A percentile compares a stretch with the other conserved stretches of the same genome.
phyloP scores from a whole-genome alignment of 2,888 invertebrate species.

The Amphipoea lucens region DNA sequence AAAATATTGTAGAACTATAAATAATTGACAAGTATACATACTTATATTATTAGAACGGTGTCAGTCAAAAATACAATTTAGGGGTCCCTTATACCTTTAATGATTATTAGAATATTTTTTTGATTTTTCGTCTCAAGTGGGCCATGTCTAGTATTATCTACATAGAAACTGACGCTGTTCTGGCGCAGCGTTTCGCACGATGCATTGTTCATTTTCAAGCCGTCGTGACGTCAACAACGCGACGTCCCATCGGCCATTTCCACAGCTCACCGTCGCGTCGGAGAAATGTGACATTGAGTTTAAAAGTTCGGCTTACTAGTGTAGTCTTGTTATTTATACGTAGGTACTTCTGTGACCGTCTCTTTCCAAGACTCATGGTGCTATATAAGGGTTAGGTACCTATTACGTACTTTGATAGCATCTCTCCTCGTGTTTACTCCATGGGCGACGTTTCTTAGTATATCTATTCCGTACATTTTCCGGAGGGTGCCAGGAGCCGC shows the following conservation, averaged over 20 bases:
- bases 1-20: too few relatives aligned
- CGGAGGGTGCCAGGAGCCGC: conserved; percentile 92
- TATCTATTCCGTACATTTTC: conserved; percentile 92
- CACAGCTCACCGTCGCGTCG: too few relatives aligned
- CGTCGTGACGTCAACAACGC: not conserved
- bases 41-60: too few relatives aligned
- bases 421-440: conserved; percentile 91
- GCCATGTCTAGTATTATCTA: not conserved
- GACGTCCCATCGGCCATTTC: not conserved
- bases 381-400: not conserved
- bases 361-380: not conserved
- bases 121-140: not conserved
- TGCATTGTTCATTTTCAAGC: not conserved
- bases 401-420: conserved; percentile 81
- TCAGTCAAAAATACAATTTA: too few relatives aligned
- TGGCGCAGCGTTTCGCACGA: not conserved
- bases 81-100: too few relatives aligned
- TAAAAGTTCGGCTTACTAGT: not conserved
- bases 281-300: not conserved
- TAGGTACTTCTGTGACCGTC: not conserved
- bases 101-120: not conserved
- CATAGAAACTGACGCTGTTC: not conserved
- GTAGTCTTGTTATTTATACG: not conserved
- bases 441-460: conserved; percentile 92
- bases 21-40: too few relatives aligned